Evolutionary conservation across 2,888 invertebrate species (phyloP).

Genomic region (Stegana nigrithorax): DNA sequence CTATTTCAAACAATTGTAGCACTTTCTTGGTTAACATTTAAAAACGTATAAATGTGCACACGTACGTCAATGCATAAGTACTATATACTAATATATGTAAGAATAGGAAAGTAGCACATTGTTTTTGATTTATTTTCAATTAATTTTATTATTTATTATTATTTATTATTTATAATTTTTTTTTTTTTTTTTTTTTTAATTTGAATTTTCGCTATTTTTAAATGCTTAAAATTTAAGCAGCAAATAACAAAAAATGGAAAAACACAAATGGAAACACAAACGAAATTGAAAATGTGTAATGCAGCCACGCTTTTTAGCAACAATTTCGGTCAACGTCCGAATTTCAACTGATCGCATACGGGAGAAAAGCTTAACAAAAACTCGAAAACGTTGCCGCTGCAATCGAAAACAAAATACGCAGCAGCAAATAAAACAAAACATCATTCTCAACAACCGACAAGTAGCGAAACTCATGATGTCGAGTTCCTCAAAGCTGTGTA

Average conservation of each 20-base stretch:
- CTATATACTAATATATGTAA: no score
- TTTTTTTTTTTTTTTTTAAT: background rate
- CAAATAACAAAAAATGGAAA: background rate
- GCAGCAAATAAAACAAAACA: background rate
- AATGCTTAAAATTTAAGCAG: background rate
- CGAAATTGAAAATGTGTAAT: conserved; percentile 10
- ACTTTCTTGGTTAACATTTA: no score
- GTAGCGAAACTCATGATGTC: background rate
- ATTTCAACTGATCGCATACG: conserved; percentile 50
- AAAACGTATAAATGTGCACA: no score
- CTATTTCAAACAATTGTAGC: no score
- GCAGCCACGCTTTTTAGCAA: conserved; percentile 30
- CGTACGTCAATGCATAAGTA: no score
- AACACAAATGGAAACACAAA: no score
- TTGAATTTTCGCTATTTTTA: conserved; percentile 15
- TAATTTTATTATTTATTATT: background rate
- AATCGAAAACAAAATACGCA: background rate
- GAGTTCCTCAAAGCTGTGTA: background rate
- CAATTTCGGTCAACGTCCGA: conserved; percentile 59
- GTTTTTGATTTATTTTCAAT: no score
- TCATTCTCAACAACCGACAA: background rate
- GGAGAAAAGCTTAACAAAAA: background rate
- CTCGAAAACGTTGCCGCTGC: background rate
- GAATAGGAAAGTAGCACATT: no score
- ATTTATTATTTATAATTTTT: background rate